Evolutionary conservation across 2,113 vertebrate species (phyloP).

Genomic region (pig (Sus scrofa)): DNA sequence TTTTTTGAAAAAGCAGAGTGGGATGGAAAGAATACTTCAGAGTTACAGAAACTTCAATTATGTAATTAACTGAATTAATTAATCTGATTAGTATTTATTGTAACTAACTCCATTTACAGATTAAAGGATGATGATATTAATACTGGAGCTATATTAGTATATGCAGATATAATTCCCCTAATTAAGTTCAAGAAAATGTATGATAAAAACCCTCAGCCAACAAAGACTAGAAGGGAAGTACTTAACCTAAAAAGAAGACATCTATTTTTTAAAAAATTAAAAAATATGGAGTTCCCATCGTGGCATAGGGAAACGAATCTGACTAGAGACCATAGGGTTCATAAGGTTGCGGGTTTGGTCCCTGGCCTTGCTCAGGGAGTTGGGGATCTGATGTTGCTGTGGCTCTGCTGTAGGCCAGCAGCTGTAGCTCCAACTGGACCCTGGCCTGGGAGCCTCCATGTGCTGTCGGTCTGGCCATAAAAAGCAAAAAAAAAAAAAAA

Average conservation of each 20-base stretch:
- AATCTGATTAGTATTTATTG: not conserved
- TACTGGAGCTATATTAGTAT: not conserved
- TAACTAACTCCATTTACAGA: not conserved
- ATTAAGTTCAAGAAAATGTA: not conserved
- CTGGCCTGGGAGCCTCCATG: too few relatives aligned
- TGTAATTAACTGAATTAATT: not conserved
- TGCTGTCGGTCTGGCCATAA: too few relatives aligned
- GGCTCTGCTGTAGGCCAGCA: too few relatives aligned
- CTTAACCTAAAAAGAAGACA: not conserved
- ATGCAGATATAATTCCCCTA: not conserved
- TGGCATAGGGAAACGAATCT: too few relatives aligned
- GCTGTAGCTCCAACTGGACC: too few relatives aligned
- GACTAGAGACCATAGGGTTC: too few relatives aligned
- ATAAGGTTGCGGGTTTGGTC: too few relatives aligned
- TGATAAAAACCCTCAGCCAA: not conserved
- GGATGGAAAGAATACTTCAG: not conserved
- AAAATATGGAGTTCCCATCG: too few relatives aligned
- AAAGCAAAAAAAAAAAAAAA: too few relatives aligned
- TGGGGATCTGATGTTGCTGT: too few relatives aligned
- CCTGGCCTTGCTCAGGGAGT: too few relatives aligned
- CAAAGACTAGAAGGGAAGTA: not conserved
- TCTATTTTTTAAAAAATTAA: not conserved
- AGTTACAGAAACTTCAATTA: slow-evolving; percentile 19
- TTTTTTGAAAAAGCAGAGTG: not conserved
- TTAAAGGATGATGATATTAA: not conserved